Conservation (phyloP, 1,140 invertebrate species). For the Acromyrmex charruanus region DNA sequence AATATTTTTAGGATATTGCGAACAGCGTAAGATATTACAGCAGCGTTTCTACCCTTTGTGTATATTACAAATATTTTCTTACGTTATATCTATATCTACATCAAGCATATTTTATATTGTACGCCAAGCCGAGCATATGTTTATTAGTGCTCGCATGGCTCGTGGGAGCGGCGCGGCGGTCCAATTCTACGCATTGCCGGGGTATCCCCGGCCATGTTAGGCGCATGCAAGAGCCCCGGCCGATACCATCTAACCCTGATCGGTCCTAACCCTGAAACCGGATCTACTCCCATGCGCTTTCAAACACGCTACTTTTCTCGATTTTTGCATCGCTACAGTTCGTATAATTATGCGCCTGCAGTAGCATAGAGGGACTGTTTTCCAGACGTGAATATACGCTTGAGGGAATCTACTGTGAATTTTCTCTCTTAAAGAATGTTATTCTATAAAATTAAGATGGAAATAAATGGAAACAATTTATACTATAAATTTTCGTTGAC, state of each 20-base stretch:
- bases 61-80: constrained; percentile 7
- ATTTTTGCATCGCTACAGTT: constrained; percentile 32
- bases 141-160: constrained; percentile 24
- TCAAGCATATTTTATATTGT: background rate
- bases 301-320: constrained; percentile 46
- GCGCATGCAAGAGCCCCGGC: constrained; percentile 48
- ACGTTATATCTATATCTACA: background rate
- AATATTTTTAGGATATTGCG: background rate
- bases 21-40: background rate
- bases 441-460: background rate
- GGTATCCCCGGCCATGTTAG: constrained; percentile 52
- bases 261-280: constrained; percentile 60
- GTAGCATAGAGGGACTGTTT: constrained; percentile 5
- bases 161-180: constrained; percentile 9
- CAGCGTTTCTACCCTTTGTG: background rate
- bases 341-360: constrained; percentile 52
- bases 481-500: background rate
- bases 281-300: constrained; percentile 47
- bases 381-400: background rate
- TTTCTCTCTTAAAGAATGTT: background rate
- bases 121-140: background rate
- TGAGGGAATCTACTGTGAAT: background rate
- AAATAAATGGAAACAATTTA: background rate
- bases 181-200: constrained; percentile 56
- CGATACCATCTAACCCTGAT: constrained; percentile 63